Evolutionary conservation across 2,113 vertebrate genomes (phyloP).

Genomic region (Phalacrocorax pelagicus): DNA sequence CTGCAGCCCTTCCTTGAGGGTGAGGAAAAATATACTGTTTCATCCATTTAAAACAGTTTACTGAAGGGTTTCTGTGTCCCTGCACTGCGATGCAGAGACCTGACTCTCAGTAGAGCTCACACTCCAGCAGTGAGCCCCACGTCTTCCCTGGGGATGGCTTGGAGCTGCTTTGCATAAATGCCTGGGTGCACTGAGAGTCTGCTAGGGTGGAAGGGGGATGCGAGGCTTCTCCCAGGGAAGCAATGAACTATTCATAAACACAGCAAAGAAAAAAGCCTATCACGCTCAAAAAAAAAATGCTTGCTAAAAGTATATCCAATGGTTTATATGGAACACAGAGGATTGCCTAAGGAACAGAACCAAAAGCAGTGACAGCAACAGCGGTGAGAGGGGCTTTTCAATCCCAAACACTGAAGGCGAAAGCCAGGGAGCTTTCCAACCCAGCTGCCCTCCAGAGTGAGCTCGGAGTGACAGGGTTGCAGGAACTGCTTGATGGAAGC

Average conservation of each 20-base stretch:
- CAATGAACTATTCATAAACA: not conserved
- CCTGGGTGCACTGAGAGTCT: not conserved
- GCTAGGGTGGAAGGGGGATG: not conserved
- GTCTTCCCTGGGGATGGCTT: not conserved
- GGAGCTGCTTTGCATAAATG: not conserved
- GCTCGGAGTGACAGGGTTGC: accelerated
- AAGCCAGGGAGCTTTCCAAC: not conserved
- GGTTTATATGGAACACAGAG: not conserved
- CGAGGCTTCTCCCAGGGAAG: not conserved
- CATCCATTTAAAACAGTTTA: not conserved
- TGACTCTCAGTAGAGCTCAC: not conserved
- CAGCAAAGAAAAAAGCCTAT: not conserved
- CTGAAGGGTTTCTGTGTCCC: not conserved
- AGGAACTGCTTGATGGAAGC: not conserved
- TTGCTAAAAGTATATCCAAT: constrained; percentile 18
- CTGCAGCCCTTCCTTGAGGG: not conserved
- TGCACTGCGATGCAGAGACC: not conserved
- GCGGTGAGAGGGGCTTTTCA: not conserved
- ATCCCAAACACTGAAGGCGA: not conserved
- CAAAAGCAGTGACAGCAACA: not conserved
- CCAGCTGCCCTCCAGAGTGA: accelerated
- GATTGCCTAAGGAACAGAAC: not conserved
- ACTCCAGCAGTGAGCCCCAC: not conserved
- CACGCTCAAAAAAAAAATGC: not conserved
- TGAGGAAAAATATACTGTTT: not conserved